Conservation (phyloP, 2,113 vertebrate species). For the Thalassoma bifasciatum region DNA sequence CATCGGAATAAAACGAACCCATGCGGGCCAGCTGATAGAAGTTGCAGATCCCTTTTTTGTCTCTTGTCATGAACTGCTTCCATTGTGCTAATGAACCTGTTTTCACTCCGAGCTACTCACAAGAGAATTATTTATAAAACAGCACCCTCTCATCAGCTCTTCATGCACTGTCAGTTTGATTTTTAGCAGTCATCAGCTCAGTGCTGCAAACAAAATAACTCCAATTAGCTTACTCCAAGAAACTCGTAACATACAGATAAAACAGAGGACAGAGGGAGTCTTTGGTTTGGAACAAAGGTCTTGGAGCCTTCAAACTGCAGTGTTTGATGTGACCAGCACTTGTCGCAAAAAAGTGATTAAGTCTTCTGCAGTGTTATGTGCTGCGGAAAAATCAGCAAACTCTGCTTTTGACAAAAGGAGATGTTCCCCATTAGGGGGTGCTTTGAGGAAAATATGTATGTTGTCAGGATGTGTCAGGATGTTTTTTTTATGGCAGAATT, state of each 20-base stretch:
- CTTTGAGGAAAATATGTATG: too few species aligned
- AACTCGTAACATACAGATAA: background rate
- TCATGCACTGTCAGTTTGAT: slow-evolving; percentile 60
- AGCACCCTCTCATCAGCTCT: slow-evolving; percentile 30
- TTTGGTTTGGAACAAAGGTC: too few species aligned
- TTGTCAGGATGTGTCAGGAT: too few species aligned
- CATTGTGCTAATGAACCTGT: slow-evolving; percentile 63
- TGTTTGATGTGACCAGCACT: too few species aligned
- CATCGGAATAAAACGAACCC: slow-evolving; percentile 23
- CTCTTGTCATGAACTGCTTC: slow-evolving; percentile 6
- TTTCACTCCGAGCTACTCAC: slow-evolving; percentile 30
- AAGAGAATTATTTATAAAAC: slow-evolving; percentile 43
- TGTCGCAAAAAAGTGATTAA: too few species aligned
- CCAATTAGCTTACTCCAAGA: slow-evolving; percentile 38
- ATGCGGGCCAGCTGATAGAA: slow-evolving; percentile 6
- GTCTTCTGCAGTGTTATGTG: too few species aligned
- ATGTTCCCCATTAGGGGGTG: too few species aligned
- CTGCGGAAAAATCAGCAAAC: too few species aligned
- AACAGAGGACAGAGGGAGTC: background rate
- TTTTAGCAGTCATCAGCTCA: slow-evolving; percentile 36
- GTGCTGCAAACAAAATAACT: slow-evolving; percentile 24
- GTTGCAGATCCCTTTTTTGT: slow-evolving; percentile 21
- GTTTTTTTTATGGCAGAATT: too few species aligned
- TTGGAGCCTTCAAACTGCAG: too few species aligned
- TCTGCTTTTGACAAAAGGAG: too few species aligned